phyloP scores from a whole-genome alignment of 37 sponge, comb jelly and placozoan genomes.

The Tethya wilhelma region DNA sequence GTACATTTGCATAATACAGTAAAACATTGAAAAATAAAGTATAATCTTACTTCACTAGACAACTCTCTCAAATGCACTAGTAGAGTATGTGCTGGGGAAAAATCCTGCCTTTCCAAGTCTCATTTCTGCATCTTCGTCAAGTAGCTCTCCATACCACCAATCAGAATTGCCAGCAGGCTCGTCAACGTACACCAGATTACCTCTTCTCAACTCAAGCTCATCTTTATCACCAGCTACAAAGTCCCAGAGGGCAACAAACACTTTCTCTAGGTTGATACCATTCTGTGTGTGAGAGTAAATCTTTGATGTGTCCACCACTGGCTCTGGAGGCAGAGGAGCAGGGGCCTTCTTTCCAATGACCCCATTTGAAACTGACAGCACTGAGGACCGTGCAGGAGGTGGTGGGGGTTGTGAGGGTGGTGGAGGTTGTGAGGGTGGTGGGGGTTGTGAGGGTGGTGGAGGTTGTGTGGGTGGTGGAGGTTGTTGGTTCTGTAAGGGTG shows the following conservation, averaged over 20 bases:
- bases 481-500: too few species aligned
- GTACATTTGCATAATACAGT: too few species aligned
- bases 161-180: constrained; percentile 26
- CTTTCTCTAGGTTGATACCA: constrained; percentile 60
- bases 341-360: constrained; percentile 11
- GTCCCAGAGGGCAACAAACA: constrained; percentile 83
- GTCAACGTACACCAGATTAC: constrained; percentile 77
- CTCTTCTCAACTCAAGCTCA: constrained; percentile 72
- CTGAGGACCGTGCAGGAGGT: constrained; percentile 18
- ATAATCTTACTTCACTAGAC: too few species aligned
- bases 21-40: too few species aligned
- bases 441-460: constrained; percentile 6
- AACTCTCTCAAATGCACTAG: constrained; percentile 65
- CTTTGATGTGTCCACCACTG: constrained; percentile 57
- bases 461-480: constrained; percentile 9
- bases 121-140: constrained; percentile 40
- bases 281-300: constrained; percentile 40
- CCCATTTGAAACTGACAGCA: constrained; percentile 2
- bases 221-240: constrained; percentile 65
- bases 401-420: constrained; percentile 10
- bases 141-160: constrained; percentile 86
- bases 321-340: constrained; percentile 20
- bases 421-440: constrained; percentile 3
- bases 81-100: constrained; percentile 57
- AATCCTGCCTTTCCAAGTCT: constrained; percentile 43